Evolutionary conservation across 2,113 vertebrate species (phyloP).

Genomic region (Saccopteryx bilineata): DNA sequence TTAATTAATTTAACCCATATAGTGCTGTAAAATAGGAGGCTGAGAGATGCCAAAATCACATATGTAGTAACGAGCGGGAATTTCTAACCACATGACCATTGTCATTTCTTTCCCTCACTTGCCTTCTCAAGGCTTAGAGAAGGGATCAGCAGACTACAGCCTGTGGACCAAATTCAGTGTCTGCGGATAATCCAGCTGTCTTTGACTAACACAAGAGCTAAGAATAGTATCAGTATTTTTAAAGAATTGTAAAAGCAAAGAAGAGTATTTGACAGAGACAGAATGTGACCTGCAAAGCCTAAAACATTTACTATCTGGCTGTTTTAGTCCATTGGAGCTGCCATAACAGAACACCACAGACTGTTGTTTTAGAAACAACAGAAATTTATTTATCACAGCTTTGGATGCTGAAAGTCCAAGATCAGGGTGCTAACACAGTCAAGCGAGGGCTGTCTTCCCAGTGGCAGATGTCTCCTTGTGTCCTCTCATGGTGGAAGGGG

Average conservation of each 20-base stretch:
- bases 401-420: background rate
- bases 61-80: background rate
- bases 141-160: background rate
- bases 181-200: background rate
- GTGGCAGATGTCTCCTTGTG: background rate
- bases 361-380: background rate
- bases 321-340: background rate
- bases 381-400: background rate
- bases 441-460: background rate
- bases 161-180: background rate
- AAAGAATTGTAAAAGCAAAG: background rate
- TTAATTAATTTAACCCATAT: background rate
- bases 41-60: background rate
- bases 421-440: background rate
- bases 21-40: background rate
- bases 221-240: background rate
- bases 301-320: background rate
- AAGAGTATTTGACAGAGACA: background rate
- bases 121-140: background rate
- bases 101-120: background rate
- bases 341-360: background rate
- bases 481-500: background rate
- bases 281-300: background rate
- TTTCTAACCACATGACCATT: background rate
- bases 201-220: background rate